Evolutionary conservation across 2,113 vertebrate species (phyloP), one percentile per base, ranked within the genome.

Genomic region (Brachyhypopomus occidentalis): DNA sequence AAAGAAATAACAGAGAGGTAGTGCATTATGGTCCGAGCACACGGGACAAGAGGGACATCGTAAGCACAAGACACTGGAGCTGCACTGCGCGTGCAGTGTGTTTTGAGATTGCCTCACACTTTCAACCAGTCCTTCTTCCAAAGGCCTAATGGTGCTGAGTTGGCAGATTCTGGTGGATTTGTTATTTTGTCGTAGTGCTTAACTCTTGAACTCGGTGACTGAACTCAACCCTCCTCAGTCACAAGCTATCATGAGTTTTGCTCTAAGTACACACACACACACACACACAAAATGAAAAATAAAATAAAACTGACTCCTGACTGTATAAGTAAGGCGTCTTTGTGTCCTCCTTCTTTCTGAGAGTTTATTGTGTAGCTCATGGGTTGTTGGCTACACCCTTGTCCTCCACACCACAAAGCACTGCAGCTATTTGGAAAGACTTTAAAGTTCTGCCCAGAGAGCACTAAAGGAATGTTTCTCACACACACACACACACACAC

Each of bases 241-340:
- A 74, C 82, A 70, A 52, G 63, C 55, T 14, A 73, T 38, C 55
- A 83, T 70, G 63, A 70, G 62, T 70, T 23, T 83, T 80, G 23
- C 25, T 75, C 16, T 60, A 70, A 79, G 56, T 64, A 83, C 11
- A 74, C 70, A 79, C 41, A 67, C 20, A 8, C 58, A 76, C n/a
- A 63, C n/a, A 76, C 22, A 75, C 56, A 38, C 45, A 78, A 22
- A 63, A 38, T 20, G 27, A 70, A 38, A 34, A 45, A 56, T n/a
- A 1, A 30, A 30, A n/a, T 20, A 66, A 55, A 34, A 14, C 2
- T 1, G 14, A 25, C 25, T 52, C 3, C n/a, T 72, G 22, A 25
- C 4, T 58, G 4, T 3, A 58, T 19, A 58, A 58, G 20, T 58
- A 58, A n/a, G 14, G 16, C 14, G 22, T 55, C 41, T 55, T 22